phyloP scores from a whole-genome alignment of 2,797 vertebrate genomes.

The Pseudochirops corinnae region DNA sequence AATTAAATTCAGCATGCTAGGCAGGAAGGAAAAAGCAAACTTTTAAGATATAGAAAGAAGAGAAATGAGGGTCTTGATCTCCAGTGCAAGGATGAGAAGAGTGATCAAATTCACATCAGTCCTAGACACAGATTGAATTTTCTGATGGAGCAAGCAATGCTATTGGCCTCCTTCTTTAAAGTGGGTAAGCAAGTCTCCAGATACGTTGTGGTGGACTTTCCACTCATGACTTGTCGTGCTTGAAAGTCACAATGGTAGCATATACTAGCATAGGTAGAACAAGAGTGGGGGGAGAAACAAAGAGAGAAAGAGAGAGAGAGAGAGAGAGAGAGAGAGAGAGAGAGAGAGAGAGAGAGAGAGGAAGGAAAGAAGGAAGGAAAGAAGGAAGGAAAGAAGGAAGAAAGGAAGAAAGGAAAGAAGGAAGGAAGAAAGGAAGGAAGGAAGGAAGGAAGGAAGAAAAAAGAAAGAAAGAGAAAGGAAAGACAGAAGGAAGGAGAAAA shows the following conservation, averaged over 20 bases:
- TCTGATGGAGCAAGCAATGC: background rate
- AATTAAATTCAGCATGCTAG: conserved; percentile 56
- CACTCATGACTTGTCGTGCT: conserved; percentile 53
- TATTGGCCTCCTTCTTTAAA: conserved; percentile 48
- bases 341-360: conserved; percentile 29
- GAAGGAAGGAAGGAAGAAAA: too few relatives aligned
- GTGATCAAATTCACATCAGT: conserved; percentile 48
- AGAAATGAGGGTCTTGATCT: conserved; percentile 33
- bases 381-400: fast-evolving
- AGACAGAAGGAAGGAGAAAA: background rate
- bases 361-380: background rate
- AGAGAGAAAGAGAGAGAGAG: too few relatives aligned
- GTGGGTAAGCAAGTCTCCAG: conserved; percentile 29
- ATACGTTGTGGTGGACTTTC: conserved; percentile 46
- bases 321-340: too few relatives aligned
- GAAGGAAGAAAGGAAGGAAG: too few relatives aligned
- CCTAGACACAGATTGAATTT: conserved; percentile 50
- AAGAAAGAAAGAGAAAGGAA: too few relatives aligned
- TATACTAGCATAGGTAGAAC: too few relatives aligned
- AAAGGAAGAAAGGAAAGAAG: too few relatives aligned
- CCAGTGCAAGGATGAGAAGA: conserved; percentile 32
- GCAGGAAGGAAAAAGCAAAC: conserved; percentile 1
- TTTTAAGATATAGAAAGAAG: conserved; percentile 6
- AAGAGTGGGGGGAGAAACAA: too few relatives aligned
- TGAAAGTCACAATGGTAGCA: conserved; percentile 47